These are phyloP conservation scores for Melanargia galathea DNA, from an alignment of 2,888 invertebrate genomes.

Conservation along the genomic window DNA sequence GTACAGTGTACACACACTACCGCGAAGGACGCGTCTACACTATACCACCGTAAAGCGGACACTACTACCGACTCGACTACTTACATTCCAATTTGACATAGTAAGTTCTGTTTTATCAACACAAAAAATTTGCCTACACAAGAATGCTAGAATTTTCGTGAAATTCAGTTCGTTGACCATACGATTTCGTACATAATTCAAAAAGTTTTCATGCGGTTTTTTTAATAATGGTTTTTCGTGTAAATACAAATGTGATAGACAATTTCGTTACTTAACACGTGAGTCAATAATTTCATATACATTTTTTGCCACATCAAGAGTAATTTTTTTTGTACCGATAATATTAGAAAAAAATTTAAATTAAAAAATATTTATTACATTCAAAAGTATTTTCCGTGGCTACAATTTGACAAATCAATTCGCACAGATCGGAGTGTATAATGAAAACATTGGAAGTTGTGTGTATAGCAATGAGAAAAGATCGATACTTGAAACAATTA, in stretches of 20 bases:
- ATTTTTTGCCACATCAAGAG: neutral
- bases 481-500: neutral
- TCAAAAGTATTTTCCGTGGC: neutral
- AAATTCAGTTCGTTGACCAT: too few relatives aligned
- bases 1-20: slow-evolving; percentile 7
- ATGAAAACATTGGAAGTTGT: neutral
- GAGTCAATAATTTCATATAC: neutral
- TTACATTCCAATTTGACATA: neutral
- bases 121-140: too few relatives aligned
- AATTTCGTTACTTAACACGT: neutral
- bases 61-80: neutral
- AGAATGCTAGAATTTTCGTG: neutral
- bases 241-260: neutral
- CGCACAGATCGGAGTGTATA: neutral
- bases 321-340: too few relatives aligned
- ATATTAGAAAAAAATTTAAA: too few relatives aligned
- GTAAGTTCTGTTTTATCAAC: too few relatives aligned
- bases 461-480: too few relatives aligned
- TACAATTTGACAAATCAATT: neutral
- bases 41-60: neutral
- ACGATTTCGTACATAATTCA: too few relatives aligned
- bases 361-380: neutral
- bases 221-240: neutral
- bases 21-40: slow-evolving; percentile 2
- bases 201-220: too few relatives aligned